A percentile compares a stretch with the other conserved stretches of the same genome.
Evolutionary conservation across 2,113 vertebrate species (phyloP).

Genomic region (Elanus axillaris): DNA sequence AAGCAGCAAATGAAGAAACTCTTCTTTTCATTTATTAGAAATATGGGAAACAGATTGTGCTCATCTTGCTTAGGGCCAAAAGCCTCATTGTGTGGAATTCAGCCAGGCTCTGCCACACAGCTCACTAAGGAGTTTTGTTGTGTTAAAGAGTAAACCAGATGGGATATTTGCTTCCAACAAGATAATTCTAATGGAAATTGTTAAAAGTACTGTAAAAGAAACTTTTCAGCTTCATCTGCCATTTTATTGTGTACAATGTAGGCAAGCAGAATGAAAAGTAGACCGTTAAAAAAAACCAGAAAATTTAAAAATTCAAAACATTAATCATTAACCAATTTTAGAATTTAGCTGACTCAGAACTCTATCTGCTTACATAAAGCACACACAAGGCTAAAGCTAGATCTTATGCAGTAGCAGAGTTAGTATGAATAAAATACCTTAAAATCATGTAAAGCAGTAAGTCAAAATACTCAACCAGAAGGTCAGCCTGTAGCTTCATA

Average conservation of each 20-base stretch:
- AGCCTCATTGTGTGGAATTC: constrained; percentile 47
- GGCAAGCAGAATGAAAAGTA: background rate
- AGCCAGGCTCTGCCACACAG: constrained; percentile 60
- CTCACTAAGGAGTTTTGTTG: constrained; percentile 60
- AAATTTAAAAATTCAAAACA: background rate
- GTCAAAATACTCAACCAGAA: background rate
- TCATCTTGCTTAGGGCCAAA: constrained; percentile 68
- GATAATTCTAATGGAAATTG: constrained; percentile 63
- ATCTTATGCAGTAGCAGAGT: background rate
- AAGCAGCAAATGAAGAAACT: constrained; percentile 59
- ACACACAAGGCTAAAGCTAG: background rate
- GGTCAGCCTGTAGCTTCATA: background rate
- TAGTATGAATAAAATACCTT: background rate
- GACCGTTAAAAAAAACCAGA: background rate
- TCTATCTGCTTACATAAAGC: background rate
- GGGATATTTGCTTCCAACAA: constrained; percentile 71
- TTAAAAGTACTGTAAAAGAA: constrained; percentile 64
- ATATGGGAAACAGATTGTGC: constrained; percentile 71
- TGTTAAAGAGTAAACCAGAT: constrained; percentile 70
- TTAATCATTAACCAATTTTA: background rate
- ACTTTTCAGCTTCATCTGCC: constrained; percentile 68
- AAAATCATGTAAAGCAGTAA: background rate
- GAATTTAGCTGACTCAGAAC: background rate
- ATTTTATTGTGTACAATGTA: constrained; percentile 25
- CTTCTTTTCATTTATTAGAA: constrained; percentile 62